Conservation (phyloP, 2,888 invertebrate genomes). For the Anarsia innoxiella region DNA sequence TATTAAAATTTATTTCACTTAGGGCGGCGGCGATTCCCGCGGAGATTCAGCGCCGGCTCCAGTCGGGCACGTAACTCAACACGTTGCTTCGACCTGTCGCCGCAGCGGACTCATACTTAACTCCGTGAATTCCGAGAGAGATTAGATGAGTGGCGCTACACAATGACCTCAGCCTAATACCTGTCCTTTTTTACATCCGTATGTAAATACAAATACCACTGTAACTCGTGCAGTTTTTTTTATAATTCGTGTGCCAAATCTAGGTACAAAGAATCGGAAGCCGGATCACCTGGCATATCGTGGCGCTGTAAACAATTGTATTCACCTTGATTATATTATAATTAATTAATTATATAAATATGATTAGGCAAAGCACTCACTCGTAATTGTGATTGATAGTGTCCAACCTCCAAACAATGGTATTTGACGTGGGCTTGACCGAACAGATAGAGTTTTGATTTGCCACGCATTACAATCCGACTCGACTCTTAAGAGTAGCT, state of each 20-base stretch:
- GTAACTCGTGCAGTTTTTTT: constrained; percentile 5
- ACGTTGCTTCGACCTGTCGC: background rate
- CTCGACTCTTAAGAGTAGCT: no score
- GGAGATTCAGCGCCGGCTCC: constrained; percentile 9
- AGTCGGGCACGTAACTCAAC: constrained; percentile 8
- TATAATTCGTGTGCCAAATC: background rate
- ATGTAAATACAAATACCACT: constrained; percentile 1
- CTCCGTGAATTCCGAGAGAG: no score
- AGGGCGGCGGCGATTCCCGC: constrained; percentile 11
- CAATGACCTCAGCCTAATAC: no score
- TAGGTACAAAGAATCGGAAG: constrained; percentile 6
- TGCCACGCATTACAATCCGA: no score
- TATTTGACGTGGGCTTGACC: constrained; percentile 29
- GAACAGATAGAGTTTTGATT: constrained; percentile 39
- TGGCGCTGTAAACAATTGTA: constrained; percentile 14
- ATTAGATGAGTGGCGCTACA: no score
- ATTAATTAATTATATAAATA: constrained; percentile 63
- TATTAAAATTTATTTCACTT: constrained; percentile 21
- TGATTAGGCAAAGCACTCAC: constrained; percentile 60
- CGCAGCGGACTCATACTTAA: background rate
- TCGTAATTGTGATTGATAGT: constrained; percentile 69
- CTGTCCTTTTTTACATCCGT: constrained; percentile 5
- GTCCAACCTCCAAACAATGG: constrained; percentile 29
- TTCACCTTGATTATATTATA: constrained; percentile 53
- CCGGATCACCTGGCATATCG: constrained; percentile 14